Evolutionary conservation across 2,888 invertebrate species (phyloP), one percentile per base, ranked within the genome.

Genomic region (Temnothorax rugatulus): DNA sequence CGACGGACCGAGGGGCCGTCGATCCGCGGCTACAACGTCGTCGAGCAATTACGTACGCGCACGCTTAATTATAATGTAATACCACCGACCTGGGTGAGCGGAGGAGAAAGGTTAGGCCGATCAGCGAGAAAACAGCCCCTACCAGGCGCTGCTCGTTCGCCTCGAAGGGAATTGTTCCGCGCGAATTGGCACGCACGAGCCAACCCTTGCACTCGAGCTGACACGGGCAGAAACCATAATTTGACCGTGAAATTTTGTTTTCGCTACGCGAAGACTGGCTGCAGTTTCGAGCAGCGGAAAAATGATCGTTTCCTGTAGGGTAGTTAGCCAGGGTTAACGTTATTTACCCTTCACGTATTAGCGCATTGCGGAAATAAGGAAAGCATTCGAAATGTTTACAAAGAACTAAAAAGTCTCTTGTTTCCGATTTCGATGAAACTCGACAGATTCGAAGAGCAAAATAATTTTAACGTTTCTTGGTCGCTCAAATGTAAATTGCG

Each of bases 31-130:
- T 50, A 71, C 84, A 64, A 68, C 68, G 38, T 57, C 63, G 52
- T 47, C 71, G 86, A 73, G 86, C 84, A 88, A 90, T 90, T 88
- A 89, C 83, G 73, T 83, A 71, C 82, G 84, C 87, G 84, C 84
- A 89, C 86, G 73, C 83, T 88, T 87, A 75, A 82, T 89, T 90
- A 87, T 83, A 84, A 76, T 50, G 74, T 84, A 84, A 89, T 88
- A 82, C 82, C 57, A 69, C n/a, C 77, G 25, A 38, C 38, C 15
- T 69, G 34, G 50, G 47, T 41, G 54, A 64, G 11, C 9, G 61
- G 57, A 68, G 59, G 66, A 64, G 69, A 71, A 71, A 74, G 54
- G 82, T 54, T 54, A 52, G 64, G 54, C 44, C 64, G 76, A 57
- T 57, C 2, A 76, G 74, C 50, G 63, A 77, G 44, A 47, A 66